Percentiles rank a stretch among this genome's conserved stretches.
Conservation (phyloP, 1,140 invertebrate species). For the Samia ricini region DNA sequence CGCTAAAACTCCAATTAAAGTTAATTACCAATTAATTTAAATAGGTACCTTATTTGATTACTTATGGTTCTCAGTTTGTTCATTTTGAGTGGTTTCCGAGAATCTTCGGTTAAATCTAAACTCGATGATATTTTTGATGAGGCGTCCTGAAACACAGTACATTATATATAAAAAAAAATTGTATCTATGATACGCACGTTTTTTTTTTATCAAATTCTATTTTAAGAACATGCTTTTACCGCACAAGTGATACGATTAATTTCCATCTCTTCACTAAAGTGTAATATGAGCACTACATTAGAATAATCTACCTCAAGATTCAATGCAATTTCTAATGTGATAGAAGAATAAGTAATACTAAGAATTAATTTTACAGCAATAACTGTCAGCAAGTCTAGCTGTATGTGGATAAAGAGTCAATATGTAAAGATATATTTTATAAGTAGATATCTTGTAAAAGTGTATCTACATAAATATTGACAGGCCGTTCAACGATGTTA, state of each 20-base stretch:
- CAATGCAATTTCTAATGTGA: background rate
- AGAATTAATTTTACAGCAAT: background rate
- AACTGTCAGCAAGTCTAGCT: background rate
- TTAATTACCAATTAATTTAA: background rate
- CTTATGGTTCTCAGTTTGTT: conserved; percentile 82
- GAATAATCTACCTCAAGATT: background rate
- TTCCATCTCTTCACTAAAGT: no score
- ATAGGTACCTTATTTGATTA: conserved; percentile 82
- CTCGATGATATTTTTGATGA: conserved; percentile 74
- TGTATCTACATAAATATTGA: no score
- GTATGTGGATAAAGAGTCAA: background rate
- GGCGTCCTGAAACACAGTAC: conserved; percentile 64
- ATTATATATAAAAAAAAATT: background rate
- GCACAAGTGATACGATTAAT: no score
- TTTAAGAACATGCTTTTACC: conserved; percentile 2
- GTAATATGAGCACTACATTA: background rate
- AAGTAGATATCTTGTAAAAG: no score
- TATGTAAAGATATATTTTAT: no score
- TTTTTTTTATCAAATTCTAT: background rate
- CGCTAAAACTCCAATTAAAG: no score
- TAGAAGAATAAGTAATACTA: background rate
- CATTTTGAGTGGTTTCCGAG: conserved; percentile 77
- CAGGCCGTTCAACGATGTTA: no score
- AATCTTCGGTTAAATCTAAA: conserved; percentile 68
- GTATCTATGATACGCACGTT: background rate